Conservation (phyloP, 1,140 invertebrate species). For the Neocloeon triangulifer region DNA sequence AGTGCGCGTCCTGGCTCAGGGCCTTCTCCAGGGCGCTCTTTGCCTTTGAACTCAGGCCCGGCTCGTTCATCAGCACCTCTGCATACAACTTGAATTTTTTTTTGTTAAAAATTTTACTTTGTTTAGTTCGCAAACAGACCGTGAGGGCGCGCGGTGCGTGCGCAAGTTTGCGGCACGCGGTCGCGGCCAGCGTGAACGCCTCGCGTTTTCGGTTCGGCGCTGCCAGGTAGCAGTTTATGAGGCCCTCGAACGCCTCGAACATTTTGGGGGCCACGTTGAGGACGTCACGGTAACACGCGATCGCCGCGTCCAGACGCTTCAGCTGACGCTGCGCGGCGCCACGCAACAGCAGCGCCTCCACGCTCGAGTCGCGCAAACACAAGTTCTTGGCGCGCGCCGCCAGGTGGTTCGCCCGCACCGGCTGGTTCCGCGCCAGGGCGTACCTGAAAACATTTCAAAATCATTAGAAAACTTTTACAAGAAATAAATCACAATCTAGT, state of each 20-base stretch:
- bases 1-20: conserved; percentile 33
- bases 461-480: too few relatives aligned
- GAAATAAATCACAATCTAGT: too few relatives aligned
- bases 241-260: conserved; percentile 43
- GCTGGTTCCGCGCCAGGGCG: too few relatives aligned
- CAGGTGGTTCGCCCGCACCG: too few relatives aligned
- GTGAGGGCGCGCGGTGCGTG: conserved; percentile 42
- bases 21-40: conserved; percentile 46
- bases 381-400: conserved; percentile 22
- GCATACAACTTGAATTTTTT: conserved; percentile 55
- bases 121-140: conserved; percentile 28
- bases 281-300: conserved; percentile 46
- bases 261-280: conserved; percentile 29
- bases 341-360: conserved; percentile 47
- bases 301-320: conserved; percentile 46
- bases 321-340: conserved; percentile 43
- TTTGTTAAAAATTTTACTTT: too few relatives aligned
- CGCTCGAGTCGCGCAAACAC: conserved; percentile 18
- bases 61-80: conserved; percentile 42
- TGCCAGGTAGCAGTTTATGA: conserved; percentile 44
- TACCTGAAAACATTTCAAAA: too few relatives aligned
- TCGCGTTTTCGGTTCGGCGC: conserved; percentile 38
- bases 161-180: conserved; percentile 42
- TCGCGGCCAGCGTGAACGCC: conserved; percentile 39
- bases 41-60: conserved; percentile 31